Base-by-base conservation (phyloP, 1,140 invertebrate genomes). In the Drosophila ambigua region DNA sequence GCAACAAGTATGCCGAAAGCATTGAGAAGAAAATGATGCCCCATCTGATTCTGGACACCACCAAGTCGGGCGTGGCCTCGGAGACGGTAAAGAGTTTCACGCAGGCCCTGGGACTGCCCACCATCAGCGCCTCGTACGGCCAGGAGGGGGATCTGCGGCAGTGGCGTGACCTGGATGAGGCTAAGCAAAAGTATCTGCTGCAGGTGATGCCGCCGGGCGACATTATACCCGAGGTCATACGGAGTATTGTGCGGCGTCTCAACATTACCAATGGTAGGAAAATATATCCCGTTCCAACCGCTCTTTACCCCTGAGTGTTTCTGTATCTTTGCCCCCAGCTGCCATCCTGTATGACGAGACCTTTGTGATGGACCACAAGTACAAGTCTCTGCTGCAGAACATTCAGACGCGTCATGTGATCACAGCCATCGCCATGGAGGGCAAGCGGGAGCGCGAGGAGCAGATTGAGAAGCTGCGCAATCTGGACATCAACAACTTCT, bases 291-390 rank as follows among this genome's bases (percentile, higher is more conserved):
- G 4, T 35, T 13, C 13, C 20, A 20, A 20, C 20, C 20, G 20
- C 20, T 20, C 20, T 20, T 20, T 20, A n/a, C 13, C 3, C n/a
- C 13, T 8, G 3, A 15, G n/a, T 26, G 1, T 5, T 9, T 44
- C 43, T 24, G 3, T 43, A 43, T 23, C 0, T 31, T n/a, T 6
- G 9, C 2, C 31, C 2, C 0, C 15, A 84, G 81, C 97, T 16
- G 98, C 96, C 2, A 96, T 98, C 46, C 93, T 98, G 6, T 98
- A 97, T 91, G 97, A 98, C 81, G 94, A 96, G 9, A 95, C 95
- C 23, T 98, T 98, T 82, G 95, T 96, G 0, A 97, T 98, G 96
- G 96, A 97, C 77, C 96, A 98, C 92, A 98, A 98, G 92, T 98
- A 97, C 92, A 97, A 97, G 91, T 96, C 96, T 6, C 92, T 98